Conservation (phyloP, 2,113 vertebrate species). For the Tupaia chinensis region DNA sequence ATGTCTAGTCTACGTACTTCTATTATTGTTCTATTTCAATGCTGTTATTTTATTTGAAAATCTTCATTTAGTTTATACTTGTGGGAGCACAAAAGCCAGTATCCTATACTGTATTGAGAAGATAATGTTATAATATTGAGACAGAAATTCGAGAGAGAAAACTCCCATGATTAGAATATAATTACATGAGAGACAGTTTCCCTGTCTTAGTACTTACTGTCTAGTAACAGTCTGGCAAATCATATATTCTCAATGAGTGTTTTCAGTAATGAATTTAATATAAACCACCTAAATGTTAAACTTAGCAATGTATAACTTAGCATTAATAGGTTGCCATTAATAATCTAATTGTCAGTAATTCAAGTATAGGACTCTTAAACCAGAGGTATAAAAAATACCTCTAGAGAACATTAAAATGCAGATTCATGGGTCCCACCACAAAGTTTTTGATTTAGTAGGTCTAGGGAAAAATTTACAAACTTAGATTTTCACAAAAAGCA, state of each 20-base stretch:
- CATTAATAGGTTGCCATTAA: background rate
- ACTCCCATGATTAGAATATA: background rate
- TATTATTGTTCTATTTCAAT: constrained; percentile 11
- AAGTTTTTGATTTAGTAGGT: background rate
- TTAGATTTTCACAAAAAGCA: background rate
- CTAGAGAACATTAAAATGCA: background rate
- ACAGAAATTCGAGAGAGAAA: background rate
- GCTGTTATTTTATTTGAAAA: background rate
- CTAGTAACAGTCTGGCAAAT: background rate
- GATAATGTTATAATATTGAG: background rate
- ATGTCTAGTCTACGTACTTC: background rate
- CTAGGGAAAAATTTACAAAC: background rate
- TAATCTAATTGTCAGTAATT: background rate
- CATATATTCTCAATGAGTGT: background rate
- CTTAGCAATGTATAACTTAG: background rate
- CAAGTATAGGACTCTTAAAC: background rate
- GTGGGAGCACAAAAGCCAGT: background rate
- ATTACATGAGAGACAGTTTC: background rate
- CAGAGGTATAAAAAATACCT: background rate
- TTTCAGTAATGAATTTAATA: background rate
- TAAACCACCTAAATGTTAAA: background rate
- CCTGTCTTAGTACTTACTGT: background rate
- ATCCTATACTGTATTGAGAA: background rate
- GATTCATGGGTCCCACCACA: background rate
- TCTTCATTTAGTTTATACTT: background rate